Evolutionary conservation across 2,888 invertebrate species (phyloP), one percentile per base, ranked within the genome.

Genomic region (Lagria hirta): DNA sequence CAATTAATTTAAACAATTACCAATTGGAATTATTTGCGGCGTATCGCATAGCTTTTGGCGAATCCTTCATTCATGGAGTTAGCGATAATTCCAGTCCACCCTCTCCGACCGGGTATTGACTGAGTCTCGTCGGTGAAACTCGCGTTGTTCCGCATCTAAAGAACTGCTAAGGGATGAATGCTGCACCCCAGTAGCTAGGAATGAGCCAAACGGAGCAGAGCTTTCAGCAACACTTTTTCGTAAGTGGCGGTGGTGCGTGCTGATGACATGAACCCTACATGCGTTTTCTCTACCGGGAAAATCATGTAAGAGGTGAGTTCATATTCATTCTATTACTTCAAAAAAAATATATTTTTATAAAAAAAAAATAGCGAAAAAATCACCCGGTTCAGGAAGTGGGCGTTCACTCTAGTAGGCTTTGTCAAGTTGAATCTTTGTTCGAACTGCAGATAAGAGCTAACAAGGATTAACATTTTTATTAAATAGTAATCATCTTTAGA

Each of bases 101-200:
- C 62, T 49, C 49, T 48, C 57, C 63, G 62, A 61, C 61, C 62
- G 57, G 62, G 64, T 69, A 69, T 69, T 67, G 69, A 69, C 69
- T 68, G 60, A 52, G 50, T 46, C 54, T 49, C 58, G 61, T 68
- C 68, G 68, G 64, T 34, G 51, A 56, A 50, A 30, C 47, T 64
- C 66, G 66, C 58, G 54, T 52, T 47, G 50, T 50, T 58, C 58
- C 64, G 65, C 54, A 49, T 61, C 60, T n/a, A 60, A 61, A 62
- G 61, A 57, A 62, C 46, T 48, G 57, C 58, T 57, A 53, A 60
- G 64, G 64, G 68, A 65, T n/a, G n/a, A n/a, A n/a, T 66, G 66
- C 68, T 66, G 66, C 67, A 65, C 64, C 65, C 65, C 66, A 66
- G 64, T 64, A 61, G 61, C 65, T 62, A 61, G 65, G 63, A 61